These are phyloP conservation scores for Neomorphus geoffroyi DNA, from an alignment of 2,797 vertebrate species.

Conservation along the genomic window DNA sequence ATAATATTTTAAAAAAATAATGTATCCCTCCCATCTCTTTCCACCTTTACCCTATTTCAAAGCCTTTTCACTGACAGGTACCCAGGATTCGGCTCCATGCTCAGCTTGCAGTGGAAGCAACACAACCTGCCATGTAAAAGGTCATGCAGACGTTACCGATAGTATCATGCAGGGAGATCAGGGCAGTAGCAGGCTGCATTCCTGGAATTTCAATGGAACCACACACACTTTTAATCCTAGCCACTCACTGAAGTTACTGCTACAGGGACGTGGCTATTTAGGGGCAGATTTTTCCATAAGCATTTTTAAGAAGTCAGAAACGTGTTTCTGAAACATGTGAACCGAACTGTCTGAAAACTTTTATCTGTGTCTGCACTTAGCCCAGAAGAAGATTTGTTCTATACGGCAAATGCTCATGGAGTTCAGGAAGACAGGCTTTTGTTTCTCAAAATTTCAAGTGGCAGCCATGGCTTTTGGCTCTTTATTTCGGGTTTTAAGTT, in stretches of 20 bases:
- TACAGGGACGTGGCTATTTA: not conserved
- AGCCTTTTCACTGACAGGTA: not conserved
- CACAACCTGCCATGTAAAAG: not conserved
- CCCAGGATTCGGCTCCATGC: not conserved
- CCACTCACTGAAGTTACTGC: not conserved
- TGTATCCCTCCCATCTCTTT: not conserved
- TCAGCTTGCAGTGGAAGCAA: not conserved
- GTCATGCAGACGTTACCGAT: fast-evolving
- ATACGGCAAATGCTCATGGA: not conserved
- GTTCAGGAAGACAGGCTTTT: not conserved
- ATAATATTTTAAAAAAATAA: not conserved
- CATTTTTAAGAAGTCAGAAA: not conserved
- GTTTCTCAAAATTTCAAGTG: not conserved
- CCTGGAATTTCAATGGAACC: not conserved
- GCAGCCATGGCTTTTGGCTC: not conserved
- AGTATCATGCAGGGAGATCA: fast-evolving
- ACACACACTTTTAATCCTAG: fast-evolving
- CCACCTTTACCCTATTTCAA: not conserved
- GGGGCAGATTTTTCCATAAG: not conserved
- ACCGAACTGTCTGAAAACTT: not conserved
- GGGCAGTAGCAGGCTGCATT: not conserved
- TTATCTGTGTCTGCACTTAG: not conserved
- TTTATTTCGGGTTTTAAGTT: not conserved
- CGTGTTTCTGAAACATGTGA: not conserved
- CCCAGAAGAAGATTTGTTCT: not conserved